phyloP scores from a whole-genome alignment of 2,113 vertebrate species.

The Anseranas semipalmata region DNA sequence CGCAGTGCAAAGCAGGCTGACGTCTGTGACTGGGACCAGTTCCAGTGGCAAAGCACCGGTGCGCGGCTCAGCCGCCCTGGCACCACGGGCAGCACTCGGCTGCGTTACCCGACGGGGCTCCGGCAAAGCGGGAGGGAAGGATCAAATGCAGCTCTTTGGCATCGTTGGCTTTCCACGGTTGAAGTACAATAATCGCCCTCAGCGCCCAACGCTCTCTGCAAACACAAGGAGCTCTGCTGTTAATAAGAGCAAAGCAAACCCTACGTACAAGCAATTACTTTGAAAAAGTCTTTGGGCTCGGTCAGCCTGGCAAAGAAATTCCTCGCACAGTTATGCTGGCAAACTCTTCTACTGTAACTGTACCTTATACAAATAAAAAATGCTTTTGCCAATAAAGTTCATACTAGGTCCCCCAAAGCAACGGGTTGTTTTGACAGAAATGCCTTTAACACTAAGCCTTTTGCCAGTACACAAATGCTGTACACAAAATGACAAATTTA shows the following conservation, averaged over 20 bases:
- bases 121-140: neutral
- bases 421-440: conserved; percentile 68
- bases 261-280: neutral
- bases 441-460: conserved; percentile 68
- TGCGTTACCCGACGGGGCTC: neutral
- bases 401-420: conserved; percentile 66
- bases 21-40: neutral
- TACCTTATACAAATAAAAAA: conserved; percentile 68
- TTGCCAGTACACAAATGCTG: conserved; percentile 70
- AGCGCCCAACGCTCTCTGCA: accelerated
- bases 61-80: neutral
- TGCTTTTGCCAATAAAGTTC: conserved; percentile 69
- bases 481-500: conserved; percentile 70
- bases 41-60: neutral
- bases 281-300: conserved; percentile 2
- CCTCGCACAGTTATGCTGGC: conserved; percentile 49
- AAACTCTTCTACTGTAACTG: conserved; percentile 51
- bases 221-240: conserved; percentile 1
- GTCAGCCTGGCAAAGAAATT: conserved; percentile 60
- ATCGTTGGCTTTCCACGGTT: neutral
- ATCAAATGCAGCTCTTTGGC: neutral
- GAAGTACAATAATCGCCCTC: neutral
- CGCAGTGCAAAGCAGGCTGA: neutral
- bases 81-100: neutral
- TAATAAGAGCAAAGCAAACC: neutral